Conservation (phyloP, 1,140 invertebrate species). For the Drosophila leontia region DNA sequence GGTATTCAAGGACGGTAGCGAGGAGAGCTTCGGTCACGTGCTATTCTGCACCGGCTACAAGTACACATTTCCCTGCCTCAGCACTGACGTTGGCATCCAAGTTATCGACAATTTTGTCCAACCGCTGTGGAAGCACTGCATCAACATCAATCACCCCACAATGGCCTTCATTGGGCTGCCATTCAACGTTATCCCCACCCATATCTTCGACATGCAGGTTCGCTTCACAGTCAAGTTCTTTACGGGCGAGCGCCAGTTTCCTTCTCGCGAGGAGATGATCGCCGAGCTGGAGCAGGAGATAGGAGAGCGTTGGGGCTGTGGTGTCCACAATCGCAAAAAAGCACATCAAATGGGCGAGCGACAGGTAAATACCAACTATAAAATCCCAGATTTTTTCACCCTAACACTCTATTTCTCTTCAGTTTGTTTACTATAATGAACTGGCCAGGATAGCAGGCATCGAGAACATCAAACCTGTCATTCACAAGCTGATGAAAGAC, state of each 20-base stretch:
- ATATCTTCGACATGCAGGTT: constrained; percentile 94
- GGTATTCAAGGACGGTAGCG: constrained; percentile 88
- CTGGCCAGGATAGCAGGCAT: constrained; percentile 88
- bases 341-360: constrained; percentile 91
- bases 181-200: constrained; percentile 92
- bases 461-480: constrained; percentile 87
- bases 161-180: constrained; percentile 93
- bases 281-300: constrained; percentile 88
- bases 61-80: constrained; percentile 93
- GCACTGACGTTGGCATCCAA: constrained; percentile 88
- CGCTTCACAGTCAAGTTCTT: constrained; percentile 90
- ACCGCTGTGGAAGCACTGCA: constrained; percentile 94
- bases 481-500: constrained; percentile 90
- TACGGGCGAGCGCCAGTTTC: constrained; percentile 88
- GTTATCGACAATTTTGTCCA: constrained; percentile 92
- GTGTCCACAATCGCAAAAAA: constrained; percentile 87
- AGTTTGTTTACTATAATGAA: constrained; percentile 90
- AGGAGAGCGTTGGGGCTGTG: constrained; percentile 85
- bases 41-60: constrained; percentile 94
- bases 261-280: constrained; percentile 89
- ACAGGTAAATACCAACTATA: constrained; percentile 85
- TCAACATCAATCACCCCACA: constrained; percentile 91
- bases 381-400: background rate
- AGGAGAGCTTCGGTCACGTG: constrained; percentile 88
- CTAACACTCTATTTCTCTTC: constrained; percentile 17